Conservation (phyloP, 2,113 vertebrate species). For the Percopsis transmontana region DNA sequence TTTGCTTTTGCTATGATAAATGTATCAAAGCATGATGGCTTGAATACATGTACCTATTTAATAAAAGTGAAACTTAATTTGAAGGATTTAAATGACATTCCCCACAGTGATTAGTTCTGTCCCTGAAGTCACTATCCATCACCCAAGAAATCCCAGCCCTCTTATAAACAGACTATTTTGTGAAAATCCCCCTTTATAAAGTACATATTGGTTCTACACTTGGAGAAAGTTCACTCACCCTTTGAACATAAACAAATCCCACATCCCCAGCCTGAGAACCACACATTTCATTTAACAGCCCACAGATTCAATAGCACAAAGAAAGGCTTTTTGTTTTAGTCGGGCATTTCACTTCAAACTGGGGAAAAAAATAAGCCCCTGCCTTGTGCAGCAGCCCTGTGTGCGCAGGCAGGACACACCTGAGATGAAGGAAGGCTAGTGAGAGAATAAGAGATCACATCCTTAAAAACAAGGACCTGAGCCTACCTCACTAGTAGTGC, state of each 20-base stretch:
- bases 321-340: neutral
- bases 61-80: slow-evolving; percentile 46
- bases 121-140: slow-evolving; percentile 21
- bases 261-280: too few species aligned
- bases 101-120: slow-evolving; percentile 49
- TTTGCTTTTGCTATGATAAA: slow-evolving; percentile 80
- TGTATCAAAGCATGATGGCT: slow-evolving; percentile 87
- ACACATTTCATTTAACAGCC: too few species aligned
- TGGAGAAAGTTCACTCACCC: too few species aligned
- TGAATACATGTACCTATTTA: slow-evolving; percentile 75
- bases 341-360: neutral
- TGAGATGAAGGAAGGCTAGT: slow-evolving; percentile 23
- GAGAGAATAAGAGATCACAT: slow-evolving; percentile 20
- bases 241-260: too few species aligned
- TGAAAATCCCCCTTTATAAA: neutral
- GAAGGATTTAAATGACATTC: slow-evolving; percentile 46
- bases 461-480: neutral
- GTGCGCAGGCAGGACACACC: slow-evolving; percentile 21
- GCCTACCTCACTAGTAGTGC: slow-evolving; percentile 28
- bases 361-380: neutral
- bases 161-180: neutral
- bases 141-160: slow-evolving; percentile 17
- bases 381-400: slow-evolving; percentile 8
- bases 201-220: too few species aligned
- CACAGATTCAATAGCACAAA: too few species aligned